Percentiles rank a stretch among this genome's conserved stretches.
Conservation (phyloP, 2,888 invertebrate species). For the Fragum sueziense region DNA sequence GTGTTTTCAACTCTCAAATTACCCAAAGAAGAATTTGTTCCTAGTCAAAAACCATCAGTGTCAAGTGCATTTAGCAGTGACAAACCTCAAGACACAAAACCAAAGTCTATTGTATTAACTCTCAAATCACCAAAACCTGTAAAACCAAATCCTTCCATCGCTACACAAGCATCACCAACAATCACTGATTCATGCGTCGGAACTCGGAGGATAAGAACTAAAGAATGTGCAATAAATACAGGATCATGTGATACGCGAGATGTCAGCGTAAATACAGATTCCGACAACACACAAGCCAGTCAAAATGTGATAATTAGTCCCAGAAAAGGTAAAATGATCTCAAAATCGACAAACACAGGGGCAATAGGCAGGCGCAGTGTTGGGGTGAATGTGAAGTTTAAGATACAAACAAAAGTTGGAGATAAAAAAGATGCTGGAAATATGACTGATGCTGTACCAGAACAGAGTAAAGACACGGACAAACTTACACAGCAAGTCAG, state of each 20-base stretch:
- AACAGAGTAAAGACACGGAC: not conserved
- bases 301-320: not conserved
- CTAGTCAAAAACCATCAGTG: not conserved
- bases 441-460: not conserved
- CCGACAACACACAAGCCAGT: not conserved
- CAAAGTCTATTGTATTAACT: not conserved
- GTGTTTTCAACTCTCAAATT: too few species aligned
- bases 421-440: not conserved
- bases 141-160: conserved; percentile 14
- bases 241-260: conserved; percentile 36
- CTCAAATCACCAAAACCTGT: not conserved
- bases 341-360: conserved; percentile 38
- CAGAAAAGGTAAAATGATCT: conserved; percentile 1
- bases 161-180: conserved; percentile 41
- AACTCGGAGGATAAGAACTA: conserved; percentile 29
- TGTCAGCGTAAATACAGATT: conserved; percentile 47
- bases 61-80: not conserved
- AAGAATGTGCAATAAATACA: conserved; percentile 38
- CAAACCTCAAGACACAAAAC: not conserved
- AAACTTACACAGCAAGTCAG: not conserved
- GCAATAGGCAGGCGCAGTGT: conserved; percentile 20
- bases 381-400: conserved; percentile 28
- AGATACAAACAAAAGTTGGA: not conserved
- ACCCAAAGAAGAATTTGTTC: conserved; percentile 35
- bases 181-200: conserved; percentile 15